Conservation (phyloP, 2,113 vertebrate species). For the Mellivora capensis region DNA sequence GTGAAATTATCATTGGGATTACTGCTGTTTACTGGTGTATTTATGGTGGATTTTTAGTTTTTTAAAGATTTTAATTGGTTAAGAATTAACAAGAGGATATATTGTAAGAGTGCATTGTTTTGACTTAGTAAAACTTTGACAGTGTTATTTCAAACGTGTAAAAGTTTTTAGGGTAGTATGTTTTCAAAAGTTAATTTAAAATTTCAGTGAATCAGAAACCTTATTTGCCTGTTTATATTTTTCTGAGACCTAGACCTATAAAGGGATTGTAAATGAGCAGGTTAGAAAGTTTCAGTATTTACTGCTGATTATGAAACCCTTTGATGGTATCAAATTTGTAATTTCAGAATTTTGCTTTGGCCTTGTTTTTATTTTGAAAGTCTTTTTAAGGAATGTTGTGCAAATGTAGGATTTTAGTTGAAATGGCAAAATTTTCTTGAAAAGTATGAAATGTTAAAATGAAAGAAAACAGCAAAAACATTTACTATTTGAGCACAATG, state of each 20-base stretch:
- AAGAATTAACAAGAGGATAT: background rate
- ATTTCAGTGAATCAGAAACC: background rate
- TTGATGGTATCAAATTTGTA: conserved; percentile 31
- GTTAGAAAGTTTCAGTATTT: conserved; percentile 49
- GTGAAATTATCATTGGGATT: background rate
- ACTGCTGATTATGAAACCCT: conserved; percentile 61
- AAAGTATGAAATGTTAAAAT: conserved; percentile 65
- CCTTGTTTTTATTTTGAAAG: conserved; percentile 55
- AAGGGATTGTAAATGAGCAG: background rate
- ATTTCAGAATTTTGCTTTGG: conserved; percentile 20
- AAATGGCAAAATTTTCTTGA: background rate
- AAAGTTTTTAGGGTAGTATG: background rate
- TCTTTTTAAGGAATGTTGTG: conserved; percentile 52
- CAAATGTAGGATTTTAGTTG: conserved; percentile 47
- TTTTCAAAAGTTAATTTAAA: background rate
- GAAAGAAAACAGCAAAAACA: conserved; percentile 81
- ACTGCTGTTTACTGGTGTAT: background rate
- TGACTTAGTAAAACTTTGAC: background rate
- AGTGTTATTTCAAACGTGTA: background rate
- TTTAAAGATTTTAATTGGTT: conserved; percentile 1
- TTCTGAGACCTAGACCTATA: background rate
- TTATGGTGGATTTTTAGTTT: background rate
- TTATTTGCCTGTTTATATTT: background rate
- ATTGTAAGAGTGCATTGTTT: background rate
- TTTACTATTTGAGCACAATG: conserved; percentile 74